Evolutionary conservation across 2,888 invertebrate genomes (phyloP), one percentile per base, ranked within the genome.

Genomic region (Bembecia ichneumoniformis): DNA sequence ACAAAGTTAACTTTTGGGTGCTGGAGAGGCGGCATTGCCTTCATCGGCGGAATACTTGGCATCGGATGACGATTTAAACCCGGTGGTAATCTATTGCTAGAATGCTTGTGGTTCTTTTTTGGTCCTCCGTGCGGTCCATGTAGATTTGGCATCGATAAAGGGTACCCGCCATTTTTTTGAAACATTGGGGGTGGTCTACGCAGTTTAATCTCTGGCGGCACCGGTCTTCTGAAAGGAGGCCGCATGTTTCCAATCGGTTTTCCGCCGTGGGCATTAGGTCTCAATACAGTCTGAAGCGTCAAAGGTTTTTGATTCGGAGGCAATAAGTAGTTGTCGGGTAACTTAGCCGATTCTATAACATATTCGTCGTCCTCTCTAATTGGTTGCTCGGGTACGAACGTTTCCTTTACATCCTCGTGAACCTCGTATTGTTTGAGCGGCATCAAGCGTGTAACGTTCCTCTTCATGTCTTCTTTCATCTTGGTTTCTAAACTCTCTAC

Each of bases 121-220:
- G 61, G 63, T 52, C 66, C 64, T 34, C 64, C 65, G 45, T 75
- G 64, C 2, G 60, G 57, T 1, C 64, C 65, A 34, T 81, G 75
- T 44, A 68, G 63, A 36, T 67, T 74, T 0, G 83, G 84, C 71
- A 84, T 69, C 4, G 78, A 60, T 13, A 84, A 56, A 2, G 86
- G 84, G 50, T 82, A 86, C 16, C 52, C 57, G 46, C 55, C 58
- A 47, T 68, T 74, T 57, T 82, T 82, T 17, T 67, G 71, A 47
- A 66, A 70, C 53, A 67, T 68, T 3, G 72, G 71, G 36, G 70
- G 67, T 9, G 78, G 84, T 55, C 87, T 67, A 40, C 83, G 76
- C n/a, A 82, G 54, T 55, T 82, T 83, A 17, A 88, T 84, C 63
- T 87, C 87, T n/a, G 84, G 86, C 0, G 86, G 86, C 3, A 62